These are phyloP conservation scores for Mesocentrotus franciscanus DNA, from an alignment of 53 echinoderm and acorn worm species.

Conservation along the genomic window DNA sequence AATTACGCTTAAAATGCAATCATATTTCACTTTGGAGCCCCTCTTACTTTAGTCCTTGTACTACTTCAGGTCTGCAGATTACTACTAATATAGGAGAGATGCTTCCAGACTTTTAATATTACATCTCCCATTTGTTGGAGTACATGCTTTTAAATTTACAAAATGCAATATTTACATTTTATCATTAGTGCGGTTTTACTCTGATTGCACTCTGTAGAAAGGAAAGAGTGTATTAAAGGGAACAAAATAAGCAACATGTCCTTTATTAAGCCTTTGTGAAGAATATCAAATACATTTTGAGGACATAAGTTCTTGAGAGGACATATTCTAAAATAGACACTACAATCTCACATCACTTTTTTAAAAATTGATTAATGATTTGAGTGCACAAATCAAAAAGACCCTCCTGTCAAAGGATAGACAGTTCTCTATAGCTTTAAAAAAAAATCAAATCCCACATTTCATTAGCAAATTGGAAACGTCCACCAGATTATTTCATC, in stretches of 20 bases:
- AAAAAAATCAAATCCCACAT: slow-evolving; percentile 32
- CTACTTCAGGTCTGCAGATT: slow-evolving; percentile 1
- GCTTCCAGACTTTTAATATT: not conserved
- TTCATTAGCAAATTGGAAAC: slow-evolving; percentile 58
- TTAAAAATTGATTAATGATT: not conserved
- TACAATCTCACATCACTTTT: not conserved
- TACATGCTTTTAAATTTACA: slow-evolving; percentile 13
- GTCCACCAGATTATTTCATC: slow-evolving; percentile 48
- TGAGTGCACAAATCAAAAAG: not conserved
- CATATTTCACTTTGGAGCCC: slow-evolving; percentile 48
- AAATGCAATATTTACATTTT: not conserved
- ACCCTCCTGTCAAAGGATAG: not conserved
- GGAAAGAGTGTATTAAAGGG: not conserved
- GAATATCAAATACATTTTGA: not conserved
- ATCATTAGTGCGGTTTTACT: not conserved
- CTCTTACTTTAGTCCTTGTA: slow-evolving; percentile 20
- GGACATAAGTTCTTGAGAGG: not conserved
- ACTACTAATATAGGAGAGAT: not conserved
- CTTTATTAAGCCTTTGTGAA: not conserved
- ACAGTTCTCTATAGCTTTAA: not conserved
- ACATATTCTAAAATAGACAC: not conserved
- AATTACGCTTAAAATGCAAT: slow-evolving; percentile 62
- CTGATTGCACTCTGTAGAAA: not conserved
- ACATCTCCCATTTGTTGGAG: slow-evolving; percentile 14
- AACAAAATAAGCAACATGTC: not conserved